A percentile compares a stretch with the other conserved stretches of the same genome.
phyloP scores from a whole-genome alignment of 1,140 invertebrate genomes.

The Battus philenor region DNA sequence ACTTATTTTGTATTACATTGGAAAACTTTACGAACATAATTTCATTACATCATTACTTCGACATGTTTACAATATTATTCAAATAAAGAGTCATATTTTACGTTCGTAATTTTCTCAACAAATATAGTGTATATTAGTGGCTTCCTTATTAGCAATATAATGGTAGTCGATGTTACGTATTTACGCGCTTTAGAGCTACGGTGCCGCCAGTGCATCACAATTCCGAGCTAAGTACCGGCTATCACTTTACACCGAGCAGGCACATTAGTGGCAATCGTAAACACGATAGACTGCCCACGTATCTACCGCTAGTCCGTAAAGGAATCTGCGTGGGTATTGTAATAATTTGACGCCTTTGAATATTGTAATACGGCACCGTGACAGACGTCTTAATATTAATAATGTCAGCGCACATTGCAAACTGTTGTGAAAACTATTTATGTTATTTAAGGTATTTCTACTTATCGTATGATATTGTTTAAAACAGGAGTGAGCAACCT shows the following conservation, averaged over 20 bases:
- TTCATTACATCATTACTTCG: too few species aligned
- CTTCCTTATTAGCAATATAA: neutral
- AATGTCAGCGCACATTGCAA: too few species aligned
- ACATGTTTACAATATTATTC: too few species aligned
- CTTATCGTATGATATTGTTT: too few species aligned
- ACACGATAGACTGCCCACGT: neutral
- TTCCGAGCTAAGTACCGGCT: neutral
- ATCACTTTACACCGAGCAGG: neutral
- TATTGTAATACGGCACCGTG: neutral
- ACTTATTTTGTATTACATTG: too few species aligned
- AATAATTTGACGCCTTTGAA: neutral
- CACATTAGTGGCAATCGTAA: conserved; percentile 1
- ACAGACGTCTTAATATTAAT: neutral
- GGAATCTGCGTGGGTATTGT: neutral
- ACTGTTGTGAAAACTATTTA: too few species aligned
- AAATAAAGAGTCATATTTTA: too few species aligned
- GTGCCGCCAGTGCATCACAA: neutral
- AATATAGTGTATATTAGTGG: too few species aligned
- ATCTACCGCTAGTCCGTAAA: neutral
- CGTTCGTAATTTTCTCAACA: too few species aligned
- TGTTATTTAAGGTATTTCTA: too few species aligned
- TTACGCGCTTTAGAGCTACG: neutral
- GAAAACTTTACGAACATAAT: too few species aligned
- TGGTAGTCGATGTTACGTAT: neutral
- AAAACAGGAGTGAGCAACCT: too few species aligned